Base-by-base conservation (phyloP, 2,797 vertebrate genomes). In the Netta rufina region DNA sequence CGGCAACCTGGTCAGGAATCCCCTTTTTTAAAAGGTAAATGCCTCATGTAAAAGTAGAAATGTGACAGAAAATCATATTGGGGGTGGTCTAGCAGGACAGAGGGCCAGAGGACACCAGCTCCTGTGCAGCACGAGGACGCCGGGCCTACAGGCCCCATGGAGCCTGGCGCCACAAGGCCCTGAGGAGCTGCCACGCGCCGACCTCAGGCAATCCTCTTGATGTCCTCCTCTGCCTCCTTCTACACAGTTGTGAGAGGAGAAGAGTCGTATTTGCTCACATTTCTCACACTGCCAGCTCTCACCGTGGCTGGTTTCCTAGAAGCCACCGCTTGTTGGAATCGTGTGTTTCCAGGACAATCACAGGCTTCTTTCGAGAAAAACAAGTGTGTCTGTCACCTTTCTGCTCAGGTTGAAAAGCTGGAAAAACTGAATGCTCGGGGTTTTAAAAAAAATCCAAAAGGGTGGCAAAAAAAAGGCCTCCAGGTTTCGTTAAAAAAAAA, bases 381-480 rank as follows among this genome's bases (percentile, higher is more conserved):
- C 38, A 92, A 67, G 43, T 4, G 4, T 4, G 4, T 81, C 78
- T 78, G 24, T 81, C 75, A 83, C 72, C 75, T 89, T 69, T 62
- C 78, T 91, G 66, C 51, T 95, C 43, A 28, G 51, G 33, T 64
- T 77, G 73, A 67, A 91, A 89, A 81, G 76, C 30, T 58, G 33
- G 79, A 64, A 96, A 85, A 87, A 27, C 2, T n/a, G 66, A 87
- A 87, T 25, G 39, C 13, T 51, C 64, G 69, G 73, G 43, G 58
- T 21, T 83, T 87, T 14, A 13, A 45, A 87, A 45, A 73, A 73
- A 36, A 77, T 5, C 67, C 6, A 51, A 80, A 93, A 85, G 45
- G 61, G 24, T 28, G 93, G 87, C 22, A 94, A 89, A 93, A 89
- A 87, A 88, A 77, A 54, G n/a, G 45, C 13, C 45, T 70, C 71